Conservation (phyloP, 2,113 vertebrate genomes). For the Cebidichthys violaceus region DNA sequence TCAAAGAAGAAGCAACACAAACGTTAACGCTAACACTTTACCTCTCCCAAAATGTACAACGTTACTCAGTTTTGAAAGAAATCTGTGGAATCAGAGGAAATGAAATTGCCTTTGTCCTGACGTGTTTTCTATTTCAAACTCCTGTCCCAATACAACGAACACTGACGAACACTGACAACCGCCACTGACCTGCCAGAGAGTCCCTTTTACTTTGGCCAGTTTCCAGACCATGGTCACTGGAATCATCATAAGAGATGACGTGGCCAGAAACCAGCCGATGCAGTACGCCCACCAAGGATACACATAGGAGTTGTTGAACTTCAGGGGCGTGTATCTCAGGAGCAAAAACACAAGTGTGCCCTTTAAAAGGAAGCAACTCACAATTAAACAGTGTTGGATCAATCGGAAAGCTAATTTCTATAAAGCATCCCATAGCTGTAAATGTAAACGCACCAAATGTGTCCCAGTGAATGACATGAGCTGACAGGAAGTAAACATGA, state of each 20-base stretch:
- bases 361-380: conserved; percentile 45
- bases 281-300: conserved; percentile 81
- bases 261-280: conserved; percentile 79
- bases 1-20: conserved; percentile 1
- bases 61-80: background rate
- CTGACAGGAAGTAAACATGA: background rate
- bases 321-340: conserved; percentile 76
- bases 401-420: background rate
- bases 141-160: background rate
- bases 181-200: conserved; percentile 73
- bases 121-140: background rate
- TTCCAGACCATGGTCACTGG: conserved; percentile 76
- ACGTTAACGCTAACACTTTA: background rate
- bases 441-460: background rate
- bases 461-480: background rate
- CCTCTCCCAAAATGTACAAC: background rate
- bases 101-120: background rate
- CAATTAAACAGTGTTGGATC: background rate
- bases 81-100: background rate
- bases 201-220: conserved; percentile 70
- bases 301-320: conserved; percentile 78
- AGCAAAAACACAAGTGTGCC: conserved; percentile 76
- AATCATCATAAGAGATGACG: conserved; percentile 73
- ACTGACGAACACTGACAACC: conserved; percentile 1
- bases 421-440: background rate